A percentile compares a stretch with the other conserved stretches of the same genome.
Evolutionary conservation across 2,113 vertebrate genomes (phyloP).

Genomic region (Saguinus midas): DNA sequence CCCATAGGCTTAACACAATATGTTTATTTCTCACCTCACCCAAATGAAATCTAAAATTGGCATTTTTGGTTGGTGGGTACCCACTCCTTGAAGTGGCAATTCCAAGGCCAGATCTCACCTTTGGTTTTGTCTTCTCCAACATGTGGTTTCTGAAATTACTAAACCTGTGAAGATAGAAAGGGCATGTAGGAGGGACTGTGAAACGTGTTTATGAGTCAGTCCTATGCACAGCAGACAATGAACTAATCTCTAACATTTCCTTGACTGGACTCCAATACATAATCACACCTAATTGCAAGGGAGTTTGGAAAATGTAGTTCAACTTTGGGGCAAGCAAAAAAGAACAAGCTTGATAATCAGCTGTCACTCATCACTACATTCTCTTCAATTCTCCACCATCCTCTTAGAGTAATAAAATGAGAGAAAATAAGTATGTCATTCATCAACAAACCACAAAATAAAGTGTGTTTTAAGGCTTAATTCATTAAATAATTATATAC

Average conservation of each 20-base stretch:
- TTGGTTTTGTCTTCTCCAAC: neutral
- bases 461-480: neutral
- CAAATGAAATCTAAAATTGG: neutral
- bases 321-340: neutral
- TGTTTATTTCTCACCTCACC: neutral
- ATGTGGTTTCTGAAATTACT: neutral
- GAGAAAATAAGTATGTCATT: neutral
- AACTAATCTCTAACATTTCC: neutral
- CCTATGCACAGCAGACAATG: neutral
- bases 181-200: neutral
- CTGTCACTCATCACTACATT: fast-evolving
- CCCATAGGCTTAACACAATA: neutral
- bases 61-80: neutral
- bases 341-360: neutral
- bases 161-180: neutral
- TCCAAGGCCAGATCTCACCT: neutral
- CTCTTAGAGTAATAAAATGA: neutral
- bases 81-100: neutral
- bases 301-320: neutral
- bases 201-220: neutral
- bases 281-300: neutral
- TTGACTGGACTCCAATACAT: neutral
- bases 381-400: fast-evolving
- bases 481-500: neutral
- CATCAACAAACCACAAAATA: neutral